Base-by-base conservation (phyloP, 1,140 invertebrate genomes). In the Gonioctena quinquepunctata region DNA sequence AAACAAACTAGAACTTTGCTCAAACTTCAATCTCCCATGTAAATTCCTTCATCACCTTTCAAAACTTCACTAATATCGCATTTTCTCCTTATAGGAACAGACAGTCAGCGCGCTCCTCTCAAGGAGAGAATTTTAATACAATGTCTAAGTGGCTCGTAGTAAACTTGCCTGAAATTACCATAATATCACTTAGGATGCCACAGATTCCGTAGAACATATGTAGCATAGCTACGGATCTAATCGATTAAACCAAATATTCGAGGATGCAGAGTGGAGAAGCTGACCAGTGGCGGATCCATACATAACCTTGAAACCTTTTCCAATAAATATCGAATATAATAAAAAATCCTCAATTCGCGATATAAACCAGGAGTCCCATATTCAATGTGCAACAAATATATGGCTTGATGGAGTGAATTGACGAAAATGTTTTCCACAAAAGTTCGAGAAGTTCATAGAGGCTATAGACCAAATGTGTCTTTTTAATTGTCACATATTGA, bases 141-240 rank as follows among this genome's bases (percentile, higher is more conserved):
- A 57, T 57, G 21, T 11, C 54, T 57, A 57, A 25, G 22, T 57
- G 25, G 22, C 4, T 25, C 13, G 54, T 25, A 57, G 54, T 57
- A 57, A 25, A 57, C 54, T 57, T 57, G 54, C 19, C 22, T 25
- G 54, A 22, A 57, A 57, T 57, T 57, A 57, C 54, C 54, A 57
- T 25, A 56, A 56, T 56, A 56, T 56, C 54, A 57, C 54, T 57
- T 57, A 57, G 54, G 22, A 57, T 57, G 54, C 54, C 54, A 21
- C 54, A 57, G n/a, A 57, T 57, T 57, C 22, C 54, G 22, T 57
- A 22, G 1, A 25, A 57, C 54, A 57, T 57, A 57, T 56, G 54
- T 57, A 57, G 22, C 54, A 57, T 57, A 57, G 54, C 54, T 57
- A 5, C n/a, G 54, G 13, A n/a, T 57, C 13, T 57, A 16, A 57